Conservation (phyloP, 2,797 vertebrate species). For the Nannoperca australis region DNA sequence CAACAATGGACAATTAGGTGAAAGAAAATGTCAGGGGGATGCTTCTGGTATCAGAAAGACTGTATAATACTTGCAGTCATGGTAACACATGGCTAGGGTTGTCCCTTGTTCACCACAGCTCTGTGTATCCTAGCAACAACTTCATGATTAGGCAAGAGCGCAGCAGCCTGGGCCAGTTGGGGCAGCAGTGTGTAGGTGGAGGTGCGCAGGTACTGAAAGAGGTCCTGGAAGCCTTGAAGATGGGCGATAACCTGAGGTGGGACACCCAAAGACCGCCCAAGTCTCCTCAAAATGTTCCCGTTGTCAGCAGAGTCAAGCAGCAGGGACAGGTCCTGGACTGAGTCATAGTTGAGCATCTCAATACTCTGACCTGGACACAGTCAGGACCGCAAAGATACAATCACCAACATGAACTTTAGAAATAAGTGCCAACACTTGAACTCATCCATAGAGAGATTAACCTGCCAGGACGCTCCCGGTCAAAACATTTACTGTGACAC, state of each 20-base stretch:
- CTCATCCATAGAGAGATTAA: background rate
- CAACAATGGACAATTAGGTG: background rate
- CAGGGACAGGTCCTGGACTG: slow-evolving; percentile 76
- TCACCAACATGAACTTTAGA: background rate
- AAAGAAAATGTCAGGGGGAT: background rate
- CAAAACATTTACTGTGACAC: background rate
- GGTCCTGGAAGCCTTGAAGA: slow-evolving; percentile 73
- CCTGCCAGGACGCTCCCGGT: background rate
- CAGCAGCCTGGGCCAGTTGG: slow-evolving; percentile 73
- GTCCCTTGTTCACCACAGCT: slow-evolving; percentile 65
- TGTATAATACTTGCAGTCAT: slow-evolving; percentile 38
- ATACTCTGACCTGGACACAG: slow-evolving; percentile 66
- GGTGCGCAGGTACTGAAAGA: slow-evolving; percentile 77
- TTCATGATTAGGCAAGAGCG: slow-evolving; percentile 66
- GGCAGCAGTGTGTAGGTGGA: slow-evolving; percentile 77
- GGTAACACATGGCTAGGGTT: slow-evolving; percentile 37
- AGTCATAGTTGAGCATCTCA: slow-evolving; percentile 74
- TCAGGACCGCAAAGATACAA: background rate
- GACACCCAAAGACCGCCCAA: slow-evolving; percentile 68
- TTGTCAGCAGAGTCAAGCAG: slow-evolving; percentile 65
- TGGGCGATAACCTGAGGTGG: slow-evolving; percentile 66
- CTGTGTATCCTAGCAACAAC: slow-evolving; percentile 73
- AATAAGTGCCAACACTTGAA: background rate
- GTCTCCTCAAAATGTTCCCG: slow-evolving; percentile 44
- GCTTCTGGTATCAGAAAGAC: slow-evolving; percentile 14